Conservation (phyloP, 2,797 vertebrate genomes). For the Pachyuromys duprasi region DNA sequence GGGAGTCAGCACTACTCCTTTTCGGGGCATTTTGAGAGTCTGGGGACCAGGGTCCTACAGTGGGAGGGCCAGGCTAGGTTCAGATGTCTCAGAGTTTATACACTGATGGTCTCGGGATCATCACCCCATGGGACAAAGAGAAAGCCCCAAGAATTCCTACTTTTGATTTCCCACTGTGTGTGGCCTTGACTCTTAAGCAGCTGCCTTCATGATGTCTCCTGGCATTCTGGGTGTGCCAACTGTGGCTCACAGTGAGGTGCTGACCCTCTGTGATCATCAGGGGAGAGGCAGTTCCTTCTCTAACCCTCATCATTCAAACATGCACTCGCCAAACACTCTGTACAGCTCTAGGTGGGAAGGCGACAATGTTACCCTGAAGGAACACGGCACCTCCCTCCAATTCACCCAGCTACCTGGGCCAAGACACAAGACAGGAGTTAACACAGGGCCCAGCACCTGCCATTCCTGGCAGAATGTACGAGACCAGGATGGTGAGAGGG, state of each 20-base stretch:
- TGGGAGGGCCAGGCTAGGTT: not conserved
- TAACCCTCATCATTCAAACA: not conserved
- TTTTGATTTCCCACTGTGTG: too few relatives aligned
- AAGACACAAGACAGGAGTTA: not conserved
- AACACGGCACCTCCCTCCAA: rapidly evolving
- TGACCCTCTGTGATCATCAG: too few relatives aligned
- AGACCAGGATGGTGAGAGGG: not conserved
- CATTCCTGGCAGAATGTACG: not conserved
- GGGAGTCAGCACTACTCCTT: too few relatives aligned
- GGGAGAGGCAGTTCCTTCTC: not conserved
- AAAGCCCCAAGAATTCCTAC: not conserved
- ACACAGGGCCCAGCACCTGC: rapidly evolving
- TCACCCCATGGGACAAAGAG: not conserved
- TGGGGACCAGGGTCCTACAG: not conserved
- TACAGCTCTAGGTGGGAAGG: too few relatives aligned
- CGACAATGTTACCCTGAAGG: not conserved
- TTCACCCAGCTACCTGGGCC: rapidly evolving
- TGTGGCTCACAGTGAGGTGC: rapidly evolving
- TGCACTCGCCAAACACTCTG: too few relatives aligned
- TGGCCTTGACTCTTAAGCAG: not conserved
- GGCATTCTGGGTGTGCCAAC: rapidly evolving
- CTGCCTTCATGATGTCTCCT: rapidly evolving
- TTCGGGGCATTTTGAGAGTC: not conserved
- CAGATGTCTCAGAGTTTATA: too few relatives aligned
- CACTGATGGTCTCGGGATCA: not conserved